Percentiles rank a stretch among this genome's conserved stretches.
Evolutionary conservation across 2,797 vertebrate genomes (phyloP).

Genomic region (Rachycentron canadum): DNA sequence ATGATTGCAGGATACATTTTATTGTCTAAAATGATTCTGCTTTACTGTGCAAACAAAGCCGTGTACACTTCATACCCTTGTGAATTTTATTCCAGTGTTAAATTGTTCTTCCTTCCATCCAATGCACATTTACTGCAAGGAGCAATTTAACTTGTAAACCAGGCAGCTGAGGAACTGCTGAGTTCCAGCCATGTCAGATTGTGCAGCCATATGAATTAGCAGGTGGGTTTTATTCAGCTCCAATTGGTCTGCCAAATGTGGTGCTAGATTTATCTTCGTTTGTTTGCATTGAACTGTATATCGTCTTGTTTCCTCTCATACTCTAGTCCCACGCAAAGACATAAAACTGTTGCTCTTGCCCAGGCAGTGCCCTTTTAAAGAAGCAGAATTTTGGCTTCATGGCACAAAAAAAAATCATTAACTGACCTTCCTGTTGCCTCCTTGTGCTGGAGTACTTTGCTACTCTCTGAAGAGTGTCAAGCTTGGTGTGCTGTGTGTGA

Average conservation of each 20-base stretch:
- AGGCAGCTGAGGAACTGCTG: constrained; percentile 38
- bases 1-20: constrained; percentile 41
- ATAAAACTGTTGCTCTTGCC: constrained; percentile 27
- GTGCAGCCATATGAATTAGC: constrained; percentile 68
- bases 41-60: constrained; percentile 39
- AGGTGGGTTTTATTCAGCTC: constrained; percentile 66
- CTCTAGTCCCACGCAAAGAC: constrained; percentile 24
- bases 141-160: constrained; percentile 54
- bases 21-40: constrained; percentile 22
- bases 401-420: constrained; percentile 41
- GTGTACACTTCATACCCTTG: background rate
- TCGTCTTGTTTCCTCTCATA: constrained; percentile 12
- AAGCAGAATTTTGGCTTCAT: constrained; percentile 37
- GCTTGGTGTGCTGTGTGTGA: constrained; percentile 27
- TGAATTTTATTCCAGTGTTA: constrained; percentile 26
- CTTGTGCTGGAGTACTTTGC: constrained; percentile 41
- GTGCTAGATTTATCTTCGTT: constrained; percentile 64
- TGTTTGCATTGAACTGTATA: constrained; percentile 40
- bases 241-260: constrained; percentile 54
- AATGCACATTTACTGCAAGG: constrained; percentile 52
- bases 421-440: constrained; percentile 41
- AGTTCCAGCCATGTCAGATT: constrained; percentile 54
- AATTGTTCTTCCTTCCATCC: constrained; percentile 22
- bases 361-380: constrained; percentile 26
- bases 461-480: constrained; percentile 43